phyloP scores from a whole-genome alignment of 2,888 invertebrate genomes.

The Phaedon cochleariae region DNA sequence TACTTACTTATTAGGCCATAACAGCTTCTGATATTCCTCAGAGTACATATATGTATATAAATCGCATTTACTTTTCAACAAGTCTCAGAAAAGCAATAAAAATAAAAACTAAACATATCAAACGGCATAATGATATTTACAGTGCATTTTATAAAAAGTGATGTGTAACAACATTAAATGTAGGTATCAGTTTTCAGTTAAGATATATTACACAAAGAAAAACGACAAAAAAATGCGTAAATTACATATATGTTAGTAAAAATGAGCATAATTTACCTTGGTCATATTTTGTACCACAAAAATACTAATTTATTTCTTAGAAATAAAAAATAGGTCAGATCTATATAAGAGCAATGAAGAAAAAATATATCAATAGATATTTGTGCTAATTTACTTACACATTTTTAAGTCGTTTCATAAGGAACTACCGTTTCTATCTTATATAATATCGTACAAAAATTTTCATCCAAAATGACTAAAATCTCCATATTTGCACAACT shows the following conservation, averaged over 20 bases:
- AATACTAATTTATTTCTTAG: not conserved
- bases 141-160: not conserved
- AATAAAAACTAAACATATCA: not conserved
- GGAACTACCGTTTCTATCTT: conserved; percentile 17
- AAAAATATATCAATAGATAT: no score
- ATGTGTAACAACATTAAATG: conserved; percentile 32
- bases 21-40: not conserved
- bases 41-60: no score
- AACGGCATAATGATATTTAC: not conserved
- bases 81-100: not conserved
- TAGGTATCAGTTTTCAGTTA: conserved; percentile 34
- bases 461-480: conserved; percentile 29
- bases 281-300: not conserved
- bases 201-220: conserved; percentile 37
- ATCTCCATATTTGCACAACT: conserved; percentile 37
- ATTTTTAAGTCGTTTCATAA: conserved; percentile 9
- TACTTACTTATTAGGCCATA: not conserved
- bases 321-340: not conserved
- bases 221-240: conserved; percentile 9
- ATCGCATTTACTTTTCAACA: not conserved
- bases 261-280: not conserved
- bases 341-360: not conserved
- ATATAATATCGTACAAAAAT: conserved; percentile 29
- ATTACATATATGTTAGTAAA: no score
- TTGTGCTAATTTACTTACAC: not conserved